Conservation (phyloP, 2,888 invertebrate genomes). For the Bursaphelenchus okinawaensis region DNA sequence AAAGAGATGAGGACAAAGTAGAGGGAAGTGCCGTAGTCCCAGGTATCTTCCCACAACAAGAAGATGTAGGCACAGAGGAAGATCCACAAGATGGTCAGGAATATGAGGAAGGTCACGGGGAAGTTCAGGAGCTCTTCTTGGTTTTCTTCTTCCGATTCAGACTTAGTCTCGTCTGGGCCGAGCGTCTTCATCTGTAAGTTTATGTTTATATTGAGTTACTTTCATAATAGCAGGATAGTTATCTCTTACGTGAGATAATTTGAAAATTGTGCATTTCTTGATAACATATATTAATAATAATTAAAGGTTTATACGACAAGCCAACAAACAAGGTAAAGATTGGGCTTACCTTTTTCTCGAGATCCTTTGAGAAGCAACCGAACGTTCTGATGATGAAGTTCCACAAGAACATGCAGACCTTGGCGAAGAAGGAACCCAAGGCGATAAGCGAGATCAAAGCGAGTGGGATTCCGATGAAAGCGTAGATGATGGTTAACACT, state of each 20-base stretch:
- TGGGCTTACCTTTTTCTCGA: conserved; percentile 50
- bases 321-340: no score
- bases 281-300: no score
- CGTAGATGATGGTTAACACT: conserved; percentile 49
- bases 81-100: conserved; percentile 49
- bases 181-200: conserved; percentile 25
- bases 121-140: conserved; percentile 47
- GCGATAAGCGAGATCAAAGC: conserved; percentile 48
- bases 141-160: conserved; percentile 5
- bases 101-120: conserved; percentile 47
- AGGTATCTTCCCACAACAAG: conserved; percentile 39
- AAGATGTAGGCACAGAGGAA: conserved; percentile 48
- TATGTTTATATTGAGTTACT: no score
- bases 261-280: no score
- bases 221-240: no score
- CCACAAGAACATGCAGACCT: conserved; percentile 32
- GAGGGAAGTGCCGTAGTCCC: conserved; percentile 48
- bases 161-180: conserved; percentile 22
- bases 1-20: conserved; percentile 53
- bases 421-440: conserved; percentile 49
- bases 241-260: no score
- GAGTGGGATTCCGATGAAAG: conserved; percentile 42
- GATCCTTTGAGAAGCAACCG: conserved; percentile 47
- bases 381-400: conserved; percentile 18
- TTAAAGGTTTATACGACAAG: not conserved